Base-by-base conservation (phyloP, 2,888 invertebrate genomes). In the Hydropsyche betteni region DNA sequence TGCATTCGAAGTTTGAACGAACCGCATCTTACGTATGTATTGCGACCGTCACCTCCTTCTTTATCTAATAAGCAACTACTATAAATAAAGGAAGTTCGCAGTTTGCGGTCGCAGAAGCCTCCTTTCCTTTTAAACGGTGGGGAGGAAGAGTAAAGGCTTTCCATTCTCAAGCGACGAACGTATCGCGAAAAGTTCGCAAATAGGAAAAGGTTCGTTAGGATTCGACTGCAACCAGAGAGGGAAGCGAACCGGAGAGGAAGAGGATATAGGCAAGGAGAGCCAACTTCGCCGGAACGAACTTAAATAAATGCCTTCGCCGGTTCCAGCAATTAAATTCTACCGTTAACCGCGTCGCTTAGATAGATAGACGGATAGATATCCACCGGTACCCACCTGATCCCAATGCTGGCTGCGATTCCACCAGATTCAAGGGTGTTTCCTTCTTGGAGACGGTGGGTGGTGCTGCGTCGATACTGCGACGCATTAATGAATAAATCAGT, bases 401-500 rank as follows among this genome's bases (percentile, higher is more conserved):
- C 70, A n/a, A 12, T 69, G 69, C 44, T 36, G 55, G 73, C 58
- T 69, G 73, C 76, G 70, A 74, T 75, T 72, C 61, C 64, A 73
- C 24, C 24, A 72, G 69, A 69, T 78, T 78, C 51, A 71, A 71
- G 76, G 52, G 55, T 14, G 34, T 10, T 44, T 55, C 12, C 68
- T 77, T 52, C 74, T 74, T 34, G 14, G 2, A 24, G 24, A 24
- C 24, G 24, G 24, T 24, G 70, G 51, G 58, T 16, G 72, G 58
- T 71, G 52, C 55, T 55, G 55, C 52, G 44, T 58, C 76, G 68
- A 61, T 74, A 71, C 75, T 73, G 44, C 74, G 74, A 75, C 64
- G 79, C 79, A 79, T 79, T 77, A 77, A 79, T 79, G 78, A 79
- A 79, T 79, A 79, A 78, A 79, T 79, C 79, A 76, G 77, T 73